Conservation (phyloP, 2,888 invertebrate genomes). For the Nudaria mundana region DNA sequence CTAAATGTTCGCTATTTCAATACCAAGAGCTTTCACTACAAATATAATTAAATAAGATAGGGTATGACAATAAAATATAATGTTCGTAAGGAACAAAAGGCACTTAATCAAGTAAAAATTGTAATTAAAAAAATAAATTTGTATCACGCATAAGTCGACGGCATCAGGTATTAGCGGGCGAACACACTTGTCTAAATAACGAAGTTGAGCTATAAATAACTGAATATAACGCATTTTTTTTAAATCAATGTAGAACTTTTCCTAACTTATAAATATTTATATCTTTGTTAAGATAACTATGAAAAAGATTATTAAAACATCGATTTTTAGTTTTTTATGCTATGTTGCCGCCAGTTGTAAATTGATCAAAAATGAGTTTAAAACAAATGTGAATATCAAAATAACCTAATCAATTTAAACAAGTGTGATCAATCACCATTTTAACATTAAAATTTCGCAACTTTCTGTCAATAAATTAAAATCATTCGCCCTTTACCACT, state of each 20-base stretch:
- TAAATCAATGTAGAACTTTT: neutral
- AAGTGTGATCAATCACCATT: slow-evolving; percentile 1
- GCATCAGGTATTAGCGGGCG: neutral
- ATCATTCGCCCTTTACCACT: slow-evolving; percentile 6
- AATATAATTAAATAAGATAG: slow-evolving; percentile 20
- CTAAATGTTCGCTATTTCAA: too few species aligned
- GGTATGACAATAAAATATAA: slow-evolving; percentile 26
- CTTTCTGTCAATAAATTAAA: slow-evolving; percentile 27
- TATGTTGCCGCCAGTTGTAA: too few species aligned
- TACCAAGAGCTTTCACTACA: too few species aligned
- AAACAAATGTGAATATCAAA: too few species aligned
- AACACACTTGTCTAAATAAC: slow-evolving; percentile 10
- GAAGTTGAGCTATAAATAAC: neutral
- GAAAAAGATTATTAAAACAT: neutral
- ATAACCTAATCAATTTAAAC: too few species aligned
- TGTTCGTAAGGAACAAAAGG: slow-evolving; percentile 34
- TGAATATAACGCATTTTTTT: neutral
- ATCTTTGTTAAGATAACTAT: neutral
- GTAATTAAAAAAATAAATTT: slow-evolving; percentile 24
- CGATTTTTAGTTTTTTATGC: neutral
- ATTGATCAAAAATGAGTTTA: too few species aligned
- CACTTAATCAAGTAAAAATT: slow-evolving; percentile 30
- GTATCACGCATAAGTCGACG: slow-evolving; percentile 5
- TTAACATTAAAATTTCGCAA: neutral
- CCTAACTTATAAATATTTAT: too few species aligned